Percentiles rank a stretch among this genome's conserved stretches.
Conservation (phyloP, 64 coral and sea anemone genomes). For the Dendronephthya gigantea region DNA sequence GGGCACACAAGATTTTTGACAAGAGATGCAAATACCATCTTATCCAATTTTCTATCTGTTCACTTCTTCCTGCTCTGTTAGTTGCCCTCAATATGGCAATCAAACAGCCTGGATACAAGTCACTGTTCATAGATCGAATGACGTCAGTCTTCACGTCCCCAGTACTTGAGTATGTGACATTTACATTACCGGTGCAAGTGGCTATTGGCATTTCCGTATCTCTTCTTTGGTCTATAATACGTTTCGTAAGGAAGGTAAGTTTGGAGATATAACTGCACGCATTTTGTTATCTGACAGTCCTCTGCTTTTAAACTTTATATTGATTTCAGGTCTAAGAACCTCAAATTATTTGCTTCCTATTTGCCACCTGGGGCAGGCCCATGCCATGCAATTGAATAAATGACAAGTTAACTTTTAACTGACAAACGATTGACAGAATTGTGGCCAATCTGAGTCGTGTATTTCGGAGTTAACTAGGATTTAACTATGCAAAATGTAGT, state of each 20-base stretch:
- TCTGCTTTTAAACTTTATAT: too few species aligned
- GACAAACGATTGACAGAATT: background rate
- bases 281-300: too few species aligned
- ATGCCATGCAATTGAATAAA: too few species aligned
- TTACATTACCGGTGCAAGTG: conserved; percentile 71
- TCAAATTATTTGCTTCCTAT: too few species aligned
- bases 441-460: background rate
- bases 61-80: conserved; percentile 62
- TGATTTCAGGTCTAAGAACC: too few species aligned
- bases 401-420: too few species aligned
- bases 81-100: conserved; percentile 43
- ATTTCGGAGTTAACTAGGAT: too few species aligned
- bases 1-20: conserved; percentile 41
- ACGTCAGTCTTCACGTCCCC: conserved; percentile 24
- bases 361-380: too few species aligned
- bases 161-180: conserved; percentile 43
- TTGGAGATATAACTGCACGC: too few species aligned
- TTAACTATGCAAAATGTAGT: too few species aligned
- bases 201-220: conserved; percentile 58
- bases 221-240: conserved; percentile 71
- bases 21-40: conserved; percentile 38
- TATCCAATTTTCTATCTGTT: conserved; percentile 52
- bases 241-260: conserved; percentile 69
- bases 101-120: conserved; percentile 53
- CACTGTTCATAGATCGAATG: conserved; percentile 57